Percentiles rank a stretch among this genome's conserved stretches.
Conservation (phyloP, 2,888 invertebrate genomes). For the Steinernema hermaphroditum region DNA sequence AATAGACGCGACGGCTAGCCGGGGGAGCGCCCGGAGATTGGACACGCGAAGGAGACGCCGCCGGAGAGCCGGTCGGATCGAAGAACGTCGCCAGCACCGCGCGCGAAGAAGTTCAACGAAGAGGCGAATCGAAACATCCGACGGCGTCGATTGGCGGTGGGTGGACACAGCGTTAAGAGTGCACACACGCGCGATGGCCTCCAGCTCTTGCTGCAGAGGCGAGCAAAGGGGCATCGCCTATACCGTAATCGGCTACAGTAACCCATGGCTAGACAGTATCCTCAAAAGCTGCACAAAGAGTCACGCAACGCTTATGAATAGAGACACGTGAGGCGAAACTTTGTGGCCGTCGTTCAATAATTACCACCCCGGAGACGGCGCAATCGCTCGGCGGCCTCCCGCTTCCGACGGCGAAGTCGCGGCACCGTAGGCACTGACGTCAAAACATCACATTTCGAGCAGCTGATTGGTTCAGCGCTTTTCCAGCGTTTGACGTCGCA, state of each 20-base stretch:
- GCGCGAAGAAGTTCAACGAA: background rate
- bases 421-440: conserved; percentile 20
- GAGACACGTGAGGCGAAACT: background rate
- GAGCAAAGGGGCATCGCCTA: no score
- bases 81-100: background rate
- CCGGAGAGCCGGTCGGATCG: no score
- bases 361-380: conserved; percentile 13
- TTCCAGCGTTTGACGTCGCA: background rate
- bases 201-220: no score
- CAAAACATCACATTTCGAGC: conserved; percentile 28
- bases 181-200: no score
- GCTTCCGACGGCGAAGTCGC: conserved; percentile 11
- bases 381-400: conserved; percentile 5
- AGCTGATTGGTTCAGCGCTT: conserved; percentile 25
- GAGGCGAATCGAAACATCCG: no score
- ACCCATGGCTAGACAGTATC: no score
- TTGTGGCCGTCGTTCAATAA: conserved; percentile 16
- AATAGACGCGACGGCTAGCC: background rate
- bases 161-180: no score
- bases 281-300: no score
- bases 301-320: no score
- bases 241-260: no score
- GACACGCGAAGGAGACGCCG: no score
- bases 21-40: conserved; percentile 10
- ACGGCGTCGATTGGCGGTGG: no score